Conservation (phyloP, 2,797 vertebrate species). For the Thalassophryne amazonica region DNA sequence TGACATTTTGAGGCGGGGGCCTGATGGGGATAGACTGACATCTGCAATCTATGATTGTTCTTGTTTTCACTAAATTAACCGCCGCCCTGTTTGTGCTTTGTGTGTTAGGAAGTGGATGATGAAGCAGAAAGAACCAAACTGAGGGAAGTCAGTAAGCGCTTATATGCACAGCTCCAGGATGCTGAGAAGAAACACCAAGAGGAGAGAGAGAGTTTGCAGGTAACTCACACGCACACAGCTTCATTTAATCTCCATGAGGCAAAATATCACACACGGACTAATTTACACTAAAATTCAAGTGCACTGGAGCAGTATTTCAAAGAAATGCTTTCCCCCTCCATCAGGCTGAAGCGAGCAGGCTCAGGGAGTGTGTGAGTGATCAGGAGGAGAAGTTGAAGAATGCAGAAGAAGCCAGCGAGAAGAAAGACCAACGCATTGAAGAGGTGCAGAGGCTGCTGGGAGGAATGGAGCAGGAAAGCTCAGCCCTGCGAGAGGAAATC, state of each 20-base stretch:
- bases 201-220: constrained; percentile 84
- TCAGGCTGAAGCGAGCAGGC: constrained; percentile 68
- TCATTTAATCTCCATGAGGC: background rate
- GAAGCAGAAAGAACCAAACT: constrained; percentile 80
- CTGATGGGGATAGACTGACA: too few relatives aligned
- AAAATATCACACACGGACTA: background rate
- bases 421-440: constrained; percentile 77
- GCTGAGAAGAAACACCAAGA: constrained; percentile 83
- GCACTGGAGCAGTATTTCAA: background rate
- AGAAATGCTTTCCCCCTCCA: background rate
- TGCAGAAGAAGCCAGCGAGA: constrained; percentile 60
- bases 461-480: constrained; percentile 88
- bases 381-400: constrained; percentile 67
- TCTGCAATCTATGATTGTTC: too few relatives aligned
- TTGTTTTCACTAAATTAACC: too few relatives aligned
- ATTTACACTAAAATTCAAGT: background rate
- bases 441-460: constrained; percentile 84
- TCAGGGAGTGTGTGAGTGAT: constrained; percentile 74
- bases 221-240: constrained; percentile 35
- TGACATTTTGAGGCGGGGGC: too few relatives aligned
- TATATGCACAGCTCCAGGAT: constrained; percentile 85
- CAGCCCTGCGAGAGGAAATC: constrained; percentile 76
- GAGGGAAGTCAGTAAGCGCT: constrained; percentile 80
- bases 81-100: background rate
- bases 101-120: constrained; percentile 64